Percentiles rank a stretch among this genome's conserved stretches.
phyloP scores from a whole-genome alignment of 1,140 invertebrate genomes.

The Megalonaias nervosa region DNA sequence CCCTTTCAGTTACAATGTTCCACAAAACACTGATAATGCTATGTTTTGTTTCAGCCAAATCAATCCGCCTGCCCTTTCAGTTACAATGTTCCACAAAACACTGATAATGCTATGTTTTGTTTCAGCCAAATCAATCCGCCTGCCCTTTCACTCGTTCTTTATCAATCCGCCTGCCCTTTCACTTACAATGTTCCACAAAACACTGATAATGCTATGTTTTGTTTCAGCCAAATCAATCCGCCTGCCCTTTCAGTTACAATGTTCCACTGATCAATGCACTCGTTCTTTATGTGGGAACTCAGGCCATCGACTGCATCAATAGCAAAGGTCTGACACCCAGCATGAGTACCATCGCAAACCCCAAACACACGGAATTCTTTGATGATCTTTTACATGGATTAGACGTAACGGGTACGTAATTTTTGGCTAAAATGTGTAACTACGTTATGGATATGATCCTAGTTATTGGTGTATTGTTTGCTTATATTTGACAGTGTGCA shows the following conservation, averaged over 20 bases:
- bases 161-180: constrained; percentile 88
- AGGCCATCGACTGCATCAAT: constrained; percentile 84
- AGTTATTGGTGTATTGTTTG: no score
- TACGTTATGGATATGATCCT: no score
- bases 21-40: constrained; percentile 57
- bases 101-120: neutral
- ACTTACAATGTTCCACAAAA: no score
- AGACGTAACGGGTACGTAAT: constrained; percentile 88
- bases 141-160: constrained; percentile 79
- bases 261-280: constrained; percentile 97
- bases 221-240: constrained; percentile 81
- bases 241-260: constrained; percentile 86
- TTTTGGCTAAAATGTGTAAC: no score
- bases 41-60: constrained; percentile 69
- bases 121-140: constrained; percentile 82
- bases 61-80: constrained; percentile 84
- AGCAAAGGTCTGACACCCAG: constrained; percentile 88
- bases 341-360: constrained; percentile 96
- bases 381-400: constrained; percentile 98
- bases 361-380: constrained; percentile 99
- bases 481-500: no score
- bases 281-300: constrained; percentile 97
- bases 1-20: constrained; percentile 88
- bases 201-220: no score
- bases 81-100: constrained; percentile 85